Evolutionary conservation across 2,113 vertebrate genomes (phyloP).

Genomic region (Oophaga pumilio): DNA sequence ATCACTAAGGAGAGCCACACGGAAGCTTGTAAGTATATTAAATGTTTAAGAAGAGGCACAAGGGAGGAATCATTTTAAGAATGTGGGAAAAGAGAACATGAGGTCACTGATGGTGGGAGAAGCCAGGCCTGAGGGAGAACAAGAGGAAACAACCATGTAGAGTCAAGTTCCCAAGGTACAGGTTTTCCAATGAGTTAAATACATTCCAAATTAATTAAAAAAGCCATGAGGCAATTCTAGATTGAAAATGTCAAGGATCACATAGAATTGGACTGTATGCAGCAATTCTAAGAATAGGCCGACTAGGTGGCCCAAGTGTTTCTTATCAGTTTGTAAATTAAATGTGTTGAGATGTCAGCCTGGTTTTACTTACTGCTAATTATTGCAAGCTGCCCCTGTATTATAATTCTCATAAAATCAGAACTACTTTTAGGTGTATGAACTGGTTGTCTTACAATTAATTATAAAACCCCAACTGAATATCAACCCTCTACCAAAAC

Average conservation of each 20-base stretch:
- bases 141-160: neutral
- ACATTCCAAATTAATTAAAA: neutral
- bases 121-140: neutral
- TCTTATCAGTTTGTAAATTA: neutral
- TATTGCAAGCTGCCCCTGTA: neutral
- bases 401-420: neutral
- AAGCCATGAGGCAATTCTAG: neutral
- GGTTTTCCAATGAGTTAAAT: neutral
- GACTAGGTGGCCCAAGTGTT: neutral
- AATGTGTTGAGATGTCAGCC: neutral
- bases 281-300: neutral
- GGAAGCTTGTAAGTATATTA: neutral
- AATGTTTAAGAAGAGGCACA: neutral
- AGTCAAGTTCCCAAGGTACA: neutral
- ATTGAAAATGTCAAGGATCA: conserved; percentile 16
- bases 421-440: neutral
- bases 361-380: conserved; percentile 2
- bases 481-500: no score
- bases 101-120: neutral
- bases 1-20: neutral
- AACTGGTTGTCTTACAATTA: no score
- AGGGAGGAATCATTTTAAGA: neutral
- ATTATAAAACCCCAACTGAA: no score
- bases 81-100: neutral
- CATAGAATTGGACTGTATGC: neutral